Evolutionary conservation across 2,888 invertebrate species (phyloP).

Genomic region (Odontomyia ornata): DNA sequence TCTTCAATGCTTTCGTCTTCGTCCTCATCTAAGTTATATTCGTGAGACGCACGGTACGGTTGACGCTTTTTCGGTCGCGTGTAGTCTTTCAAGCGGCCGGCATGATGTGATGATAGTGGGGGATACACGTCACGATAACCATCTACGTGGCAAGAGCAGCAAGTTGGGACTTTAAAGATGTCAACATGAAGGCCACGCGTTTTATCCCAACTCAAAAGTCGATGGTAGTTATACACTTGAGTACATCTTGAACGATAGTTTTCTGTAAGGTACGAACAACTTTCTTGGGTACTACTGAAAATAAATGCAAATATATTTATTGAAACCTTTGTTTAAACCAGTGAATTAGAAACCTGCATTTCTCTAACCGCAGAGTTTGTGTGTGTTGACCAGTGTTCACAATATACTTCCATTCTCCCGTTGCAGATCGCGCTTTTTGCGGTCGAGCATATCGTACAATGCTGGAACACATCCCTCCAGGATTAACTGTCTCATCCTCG

Average conservation of each 20-base stretch:
- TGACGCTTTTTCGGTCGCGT: no score
- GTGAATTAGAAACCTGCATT: slow-evolving; percentile 70
- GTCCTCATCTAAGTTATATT: slow-evolving; percentile 37
- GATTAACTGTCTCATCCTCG: slow-evolving; percentile 67
- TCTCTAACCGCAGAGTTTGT: slow-evolving; percentile 82
- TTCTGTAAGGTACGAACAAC: slow-evolving; percentile 81
- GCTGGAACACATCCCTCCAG: slow-evolving; percentile 81
- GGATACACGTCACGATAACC: slow-evolving; percentile 77
- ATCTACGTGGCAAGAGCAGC: slow-evolving; percentile 83
- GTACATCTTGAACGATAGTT: slow-evolving; percentile 82
- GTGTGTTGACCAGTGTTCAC: slow-evolving; percentile 87
- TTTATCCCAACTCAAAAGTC: slow-evolving; percentile 83
- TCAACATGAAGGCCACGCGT: slow-evolving; percentile 83
- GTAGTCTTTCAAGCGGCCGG: no score
- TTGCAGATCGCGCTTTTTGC: slow-evolving; percentile 80
- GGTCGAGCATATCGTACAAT: slow-evolving; percentile 82
- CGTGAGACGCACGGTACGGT: no score
- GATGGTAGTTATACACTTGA: slow-evolving; percentile 85
- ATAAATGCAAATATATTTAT: no score
- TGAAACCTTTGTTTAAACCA: slow-evolving; percentile 5
- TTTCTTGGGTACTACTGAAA: slow-evolving; percentile 75
- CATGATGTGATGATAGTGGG: slow-evolving; percentile 59
- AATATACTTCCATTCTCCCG: slow-evolving; percentile 86
- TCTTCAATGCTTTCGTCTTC: slow-evolving; percentile 49
- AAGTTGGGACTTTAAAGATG: slow-evolving; percentile 84